Conservation (phyloP, 2,797 vertebrate species). For the Ptychadena robeensis region DNA sequence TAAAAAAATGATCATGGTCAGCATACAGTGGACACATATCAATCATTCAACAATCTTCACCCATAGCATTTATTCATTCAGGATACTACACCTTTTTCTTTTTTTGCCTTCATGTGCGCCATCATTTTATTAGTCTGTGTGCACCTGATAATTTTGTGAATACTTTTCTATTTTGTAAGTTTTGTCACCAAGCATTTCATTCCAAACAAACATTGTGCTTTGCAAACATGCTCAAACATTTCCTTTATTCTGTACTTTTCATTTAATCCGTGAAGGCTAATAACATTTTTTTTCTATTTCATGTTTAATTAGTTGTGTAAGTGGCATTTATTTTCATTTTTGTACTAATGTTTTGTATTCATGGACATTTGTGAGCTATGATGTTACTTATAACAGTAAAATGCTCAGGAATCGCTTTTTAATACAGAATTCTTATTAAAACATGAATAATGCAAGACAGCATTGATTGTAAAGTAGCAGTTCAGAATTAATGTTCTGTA, state of each 20-base stretch:
- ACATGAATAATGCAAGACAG: constrained; percentile 44
- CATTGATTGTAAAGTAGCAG: constrained; percentile 44
- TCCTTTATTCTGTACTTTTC: not conserved
- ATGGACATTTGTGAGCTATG: constrained; percentile 40
- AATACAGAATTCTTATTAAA: constrained; percentile 44
- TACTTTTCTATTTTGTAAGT: no score
- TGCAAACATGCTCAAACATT: not conserved
- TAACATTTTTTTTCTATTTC: not conserved
- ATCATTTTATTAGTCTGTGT: no score
- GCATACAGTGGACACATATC: not conserved
- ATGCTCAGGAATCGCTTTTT: constrained; percentile 43
- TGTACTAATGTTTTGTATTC: constrained; percentile 37
- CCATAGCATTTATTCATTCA: no score
- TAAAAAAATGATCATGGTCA: not conserved
- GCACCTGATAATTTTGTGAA: no score
- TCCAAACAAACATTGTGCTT: not conserved
- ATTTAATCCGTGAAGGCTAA: not conserved
- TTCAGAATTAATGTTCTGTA: constrained; percentile 40
- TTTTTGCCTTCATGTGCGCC: not conserved
- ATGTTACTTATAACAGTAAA: constrained; percentile 40
- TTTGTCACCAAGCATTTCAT: not conserved
- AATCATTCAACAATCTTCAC: no score
- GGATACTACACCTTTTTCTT: not conserved
- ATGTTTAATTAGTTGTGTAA: constrained; percentile 5
- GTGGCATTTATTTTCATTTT: constrained; percentile 26